Base-by-base conservation (phyloP, 30 jellyfish, hydroid and myxozoan species). In the Aurelia sp. region DNA sequence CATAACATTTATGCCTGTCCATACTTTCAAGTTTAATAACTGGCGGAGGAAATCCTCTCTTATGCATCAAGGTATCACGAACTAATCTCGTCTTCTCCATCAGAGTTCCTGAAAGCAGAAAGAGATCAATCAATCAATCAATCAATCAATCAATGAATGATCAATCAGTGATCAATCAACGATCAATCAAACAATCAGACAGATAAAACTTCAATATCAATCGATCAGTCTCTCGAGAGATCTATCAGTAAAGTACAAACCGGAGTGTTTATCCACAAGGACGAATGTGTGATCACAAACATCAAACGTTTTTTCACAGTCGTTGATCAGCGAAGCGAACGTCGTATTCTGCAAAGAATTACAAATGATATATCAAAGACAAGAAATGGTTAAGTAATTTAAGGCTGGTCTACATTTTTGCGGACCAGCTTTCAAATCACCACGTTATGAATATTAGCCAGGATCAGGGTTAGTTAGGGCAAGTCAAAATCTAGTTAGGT, bases 31-130 rank as follows among this genome's bases (percentile, higher is more conserved):
- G 87, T 53, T 88, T 89, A 61, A 94, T 35, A 13, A 82, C 85
- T 2, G 97, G 99, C 7, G 90, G 80, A 18, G 97, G 90, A 74
- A 84, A 90, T 4, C 99, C 99, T 60, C 99, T 81, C 75, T 78
- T 85, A 51, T 73, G 86, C 35, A 79, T 51, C 87, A 72, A 85
- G 20, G 73, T 63, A 89, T 94, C 99, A 13, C 97, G 96, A 67
- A 94, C 72, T 13, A 51, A 55, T 27, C 77, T 40, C 53, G 79
- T 79, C 35, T 69, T 76, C 61, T 94, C 97, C 92, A 94, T 76
- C 31, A 94, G 55, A 21, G 64, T 38, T 59, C 99, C 99, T 94
- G 67, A 44, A 74, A 50, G 8, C 22, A 38, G 13, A 79, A 21
- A 13, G 22, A 2, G 13, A 74, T 38, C 55, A 9, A 44, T 44